phyloP scores from a whole-genome alignment of 2,888 invertebrate species.

The Phoenoteleia sp. region DNA sequence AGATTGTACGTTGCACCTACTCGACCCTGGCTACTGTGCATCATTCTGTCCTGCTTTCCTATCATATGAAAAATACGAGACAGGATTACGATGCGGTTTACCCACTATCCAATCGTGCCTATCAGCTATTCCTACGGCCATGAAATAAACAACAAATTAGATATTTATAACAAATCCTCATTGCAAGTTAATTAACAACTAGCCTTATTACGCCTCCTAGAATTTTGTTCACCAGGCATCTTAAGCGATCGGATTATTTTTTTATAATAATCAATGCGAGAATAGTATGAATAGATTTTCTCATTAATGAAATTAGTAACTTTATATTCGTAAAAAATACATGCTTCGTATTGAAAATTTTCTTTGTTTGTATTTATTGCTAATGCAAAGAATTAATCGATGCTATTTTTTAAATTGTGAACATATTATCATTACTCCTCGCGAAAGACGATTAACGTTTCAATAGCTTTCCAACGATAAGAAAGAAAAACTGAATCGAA shows the following conservation, averaged over 20 bases:
- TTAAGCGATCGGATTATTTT: neutral
- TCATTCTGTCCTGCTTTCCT: conserved; percentile 31
- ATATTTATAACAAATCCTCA: conserved; percentile 35
- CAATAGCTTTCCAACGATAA: too few species aligned
- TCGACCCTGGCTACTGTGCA: conserved; percentile 24
- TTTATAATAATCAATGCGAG: conserved; percentile 8
- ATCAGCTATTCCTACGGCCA: conserved; percentile 7
- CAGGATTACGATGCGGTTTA: conserved; percentile 35
- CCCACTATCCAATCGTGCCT: too few species aligned
- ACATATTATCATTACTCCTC: too few species aligned
- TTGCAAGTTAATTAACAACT: conserved; percentile 8
- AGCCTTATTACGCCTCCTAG: conserved; percentile 13
- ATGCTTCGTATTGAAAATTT: too few species aligned
- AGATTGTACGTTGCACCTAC: conserved; percentile 34
- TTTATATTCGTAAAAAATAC: too few species aligned
- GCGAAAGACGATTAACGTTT: too few species aligned
- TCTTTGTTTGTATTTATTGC: too few species aligned
- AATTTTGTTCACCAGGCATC: conserved; percentile 10
- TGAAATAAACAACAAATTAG: conserved; percentile 15
- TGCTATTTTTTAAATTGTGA: too few species aligned
- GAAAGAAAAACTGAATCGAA: too few species aligned
- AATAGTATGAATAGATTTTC: neutral
- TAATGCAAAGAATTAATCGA: too few species aligned
- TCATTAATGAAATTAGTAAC: conserved; percentile 21
- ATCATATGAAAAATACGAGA: conserved; percentile 27